These are phyloP conservation scores for Petrolisthes manimaculis DNA, from an alignment of 2,888 invertebrate genomes.

Conservation along the genomic window DNA sequence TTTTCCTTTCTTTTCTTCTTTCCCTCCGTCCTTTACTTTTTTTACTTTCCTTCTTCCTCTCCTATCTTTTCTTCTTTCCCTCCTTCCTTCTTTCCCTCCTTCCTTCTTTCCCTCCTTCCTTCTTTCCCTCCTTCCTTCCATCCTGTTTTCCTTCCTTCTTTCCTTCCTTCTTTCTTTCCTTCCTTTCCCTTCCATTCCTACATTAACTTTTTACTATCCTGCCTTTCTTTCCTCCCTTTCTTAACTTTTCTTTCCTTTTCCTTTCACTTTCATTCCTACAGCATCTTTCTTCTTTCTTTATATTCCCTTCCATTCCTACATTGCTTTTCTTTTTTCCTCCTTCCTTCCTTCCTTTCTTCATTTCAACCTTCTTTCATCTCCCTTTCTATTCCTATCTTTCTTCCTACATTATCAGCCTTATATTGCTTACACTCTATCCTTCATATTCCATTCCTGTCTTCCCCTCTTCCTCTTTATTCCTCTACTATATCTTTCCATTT, in stretches of 20 bases:
- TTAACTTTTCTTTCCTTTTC: background rate
- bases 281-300: background rate
- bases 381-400: background rate
- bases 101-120: background rate
- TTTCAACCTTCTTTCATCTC: background rate
- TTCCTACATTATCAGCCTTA: too few species aligned
- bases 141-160: background rate
- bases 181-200: background rate
- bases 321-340: background rate
- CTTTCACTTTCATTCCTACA: background rate
- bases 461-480: too few species aligned
- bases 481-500: background rate
- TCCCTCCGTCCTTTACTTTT: background rate
- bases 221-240: background rate
- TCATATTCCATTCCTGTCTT: too few species aligned
- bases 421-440: too few species aligned
- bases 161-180: background rate
- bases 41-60: background rate
- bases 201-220: background rate
- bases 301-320: background rate
- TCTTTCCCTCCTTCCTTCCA: background rate
- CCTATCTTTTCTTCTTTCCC: background rate
- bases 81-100: background rate
- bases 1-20: background rate
- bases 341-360: background rate